Conservation (phyloP, 2,113 vertebrate species). For the Bagarius yarrelli region DNA sequence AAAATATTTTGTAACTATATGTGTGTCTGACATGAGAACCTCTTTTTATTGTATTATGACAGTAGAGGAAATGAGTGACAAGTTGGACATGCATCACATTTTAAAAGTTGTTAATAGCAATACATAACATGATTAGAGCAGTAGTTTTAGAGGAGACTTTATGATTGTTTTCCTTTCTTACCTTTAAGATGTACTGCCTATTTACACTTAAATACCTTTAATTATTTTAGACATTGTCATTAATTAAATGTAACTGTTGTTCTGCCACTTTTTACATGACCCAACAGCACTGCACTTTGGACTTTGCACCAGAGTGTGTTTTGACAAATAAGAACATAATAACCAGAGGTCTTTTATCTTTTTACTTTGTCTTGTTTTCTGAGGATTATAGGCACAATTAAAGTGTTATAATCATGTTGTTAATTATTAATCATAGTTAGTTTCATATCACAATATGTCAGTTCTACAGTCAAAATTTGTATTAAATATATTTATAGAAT, state of each 20-base stretch:
- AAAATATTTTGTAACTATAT: too few relatives aligned
- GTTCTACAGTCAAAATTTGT: not conserved
- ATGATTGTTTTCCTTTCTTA: too few relatives aligned
- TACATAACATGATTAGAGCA: too few relatives aligned
- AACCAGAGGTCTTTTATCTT: not conserved
- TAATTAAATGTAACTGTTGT: slow-evolving; percentile 1
- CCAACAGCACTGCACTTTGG: not conserved
- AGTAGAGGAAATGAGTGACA: too few relatives aligned
- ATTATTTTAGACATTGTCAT: too few relatives aligned
- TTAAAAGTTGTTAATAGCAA: too few relatives aligned
- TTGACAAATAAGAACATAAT: not conserved
- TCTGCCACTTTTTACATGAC: not conserved
- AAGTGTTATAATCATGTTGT: not conserved
- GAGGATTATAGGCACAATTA: not conserved
- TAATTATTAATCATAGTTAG: not conserved
- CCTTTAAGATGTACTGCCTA: too few relatives aligned
- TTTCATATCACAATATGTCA: not conserved
- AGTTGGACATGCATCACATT: too few relatives aligned
- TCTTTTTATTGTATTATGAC: too few relatives aligned
- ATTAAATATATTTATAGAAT: not conserved
- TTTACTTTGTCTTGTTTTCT: not conserved
- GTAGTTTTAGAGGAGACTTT: too few relatives aligned
- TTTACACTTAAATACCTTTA: too few relatives aligned
- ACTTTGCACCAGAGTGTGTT: not conserved
- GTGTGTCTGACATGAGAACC: too few relatives aligned